phyloP scores from a whole-genome alignment of 2,888 invertebrate genomes.

The Volucella inflata region DNA sequence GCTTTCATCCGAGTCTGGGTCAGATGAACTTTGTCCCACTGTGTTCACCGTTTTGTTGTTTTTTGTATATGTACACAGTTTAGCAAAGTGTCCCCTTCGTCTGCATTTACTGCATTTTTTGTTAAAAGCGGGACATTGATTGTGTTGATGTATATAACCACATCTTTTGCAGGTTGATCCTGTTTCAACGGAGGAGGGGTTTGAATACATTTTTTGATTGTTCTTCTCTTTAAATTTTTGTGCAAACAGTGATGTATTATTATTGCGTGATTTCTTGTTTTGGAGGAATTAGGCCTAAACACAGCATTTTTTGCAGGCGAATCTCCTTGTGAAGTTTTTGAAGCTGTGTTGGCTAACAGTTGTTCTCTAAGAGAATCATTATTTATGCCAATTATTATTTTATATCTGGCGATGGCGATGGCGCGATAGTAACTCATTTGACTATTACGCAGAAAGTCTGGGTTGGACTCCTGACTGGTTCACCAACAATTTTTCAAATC shows the following conservation, averaged over 20 bases:
- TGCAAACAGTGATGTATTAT: neutral
- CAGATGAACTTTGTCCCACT: conserved; percentile 24
- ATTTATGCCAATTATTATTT: conserved; percentile 30
- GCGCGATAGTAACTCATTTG: too few species aligned
- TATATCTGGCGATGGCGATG: too few species aligned
- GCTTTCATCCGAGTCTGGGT: conserved; percentile 26
- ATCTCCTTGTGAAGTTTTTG: conserved; percentile 29
- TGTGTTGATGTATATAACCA: conserved; percentile 26
- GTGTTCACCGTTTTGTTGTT: too few species aligned
- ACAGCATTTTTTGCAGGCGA: too few species aligned
- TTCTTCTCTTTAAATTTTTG: conserved; percentile 18
- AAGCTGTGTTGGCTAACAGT: too few species aligned
- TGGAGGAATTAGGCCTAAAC: too few species aligned
- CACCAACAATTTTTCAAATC: too few species aligned
- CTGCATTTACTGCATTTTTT: conserved; percentile 43
- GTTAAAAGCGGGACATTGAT: conserved; percentile 32
- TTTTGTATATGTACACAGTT: too few species aligned
- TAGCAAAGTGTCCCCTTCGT: too few species aligned
- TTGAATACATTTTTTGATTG: conserved; percentile 8
- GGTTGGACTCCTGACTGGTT: too few species aligned
- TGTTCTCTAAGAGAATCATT: conserved; percentile 28
- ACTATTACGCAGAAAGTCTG: too few species aligned
- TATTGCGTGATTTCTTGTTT: too few species aligned
- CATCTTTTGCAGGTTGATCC: conserved; percentile 30
- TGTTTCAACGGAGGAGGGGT: conserved; percentile 5